Evolutionary conservation across 2,797 vertebrate species (phyloP), one percentile per base, ranked within the genome.

Genomic region (Muscicapa comitata): DNA sequence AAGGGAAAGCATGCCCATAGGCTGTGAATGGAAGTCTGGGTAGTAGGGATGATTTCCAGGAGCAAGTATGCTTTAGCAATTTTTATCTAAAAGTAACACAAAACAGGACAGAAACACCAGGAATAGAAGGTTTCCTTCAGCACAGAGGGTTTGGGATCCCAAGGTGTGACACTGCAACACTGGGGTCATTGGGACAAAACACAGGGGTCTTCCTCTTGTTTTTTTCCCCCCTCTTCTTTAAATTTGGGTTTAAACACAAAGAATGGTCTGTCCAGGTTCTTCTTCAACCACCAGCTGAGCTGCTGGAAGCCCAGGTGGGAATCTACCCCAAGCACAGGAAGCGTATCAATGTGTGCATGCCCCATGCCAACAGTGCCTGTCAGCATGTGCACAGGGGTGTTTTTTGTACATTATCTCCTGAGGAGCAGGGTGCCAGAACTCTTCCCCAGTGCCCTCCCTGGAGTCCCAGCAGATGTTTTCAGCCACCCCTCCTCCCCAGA

Each of bases 341-440:
- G 21, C 4, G 0, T 20, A 55, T 25, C 2, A 4, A 29, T 28
- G 16, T 1, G 0, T 29, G 48, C n/a, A 54, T 0, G 0, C 8
- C 57, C 53, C 42, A 3, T 26, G 17, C 13, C 19, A 29, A 71
- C 53, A 59, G 48, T 15, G 47, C 28, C 23, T 5, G 2, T 23
- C 3, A 4, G 38, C 37, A 35, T 2, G 10, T 18, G 18, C 47
- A 55, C 13, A 7, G 17, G 24, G 7, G 7, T 58, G 48, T 2
- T 82, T 92, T 62, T 77, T 29, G 45, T n/a, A 54, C 4, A 0
- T 82, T 43, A 43, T 88, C 17, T 88, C 47, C 59, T 2, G 1
- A 83, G 35, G 20, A 42, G 24, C 23, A 65, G n/a, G 25, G n/a
- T 67, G 35, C 20, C 74, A 63, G 87, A 82, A 38, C 11, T 45